These are phyloP conservation scores for Incurvaria masculella DNA, from an alignment of 2,888 invertebrate genomes.

Conservation along the genomic window DNA sequence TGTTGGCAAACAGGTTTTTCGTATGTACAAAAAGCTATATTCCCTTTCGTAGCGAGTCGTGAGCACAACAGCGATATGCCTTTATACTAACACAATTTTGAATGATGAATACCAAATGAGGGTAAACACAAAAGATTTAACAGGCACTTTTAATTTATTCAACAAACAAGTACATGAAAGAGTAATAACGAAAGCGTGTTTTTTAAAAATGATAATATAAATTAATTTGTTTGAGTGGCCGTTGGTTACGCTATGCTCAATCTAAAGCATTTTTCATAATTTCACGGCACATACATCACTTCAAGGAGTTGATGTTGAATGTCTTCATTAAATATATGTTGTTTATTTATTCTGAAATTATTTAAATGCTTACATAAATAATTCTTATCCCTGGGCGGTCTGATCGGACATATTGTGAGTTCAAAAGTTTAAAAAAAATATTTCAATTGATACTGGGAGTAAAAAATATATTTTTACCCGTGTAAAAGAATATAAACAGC, in stretches of 20 bases:
- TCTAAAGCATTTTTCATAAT: constrained; percentile 45
- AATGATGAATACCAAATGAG: constrained; percentile 57
- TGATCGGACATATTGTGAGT: too few relatives aligned
- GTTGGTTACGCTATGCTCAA: constrained; percentile 24
- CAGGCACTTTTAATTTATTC: constrained; percentile 55
- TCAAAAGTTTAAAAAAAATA: too few relatives aligned
- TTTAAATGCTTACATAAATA: too few relatives aligned
- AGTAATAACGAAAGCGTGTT: constrained; percentile 53
- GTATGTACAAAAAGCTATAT: constrained; percentile 36
- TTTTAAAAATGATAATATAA: constrained; percentile 55
- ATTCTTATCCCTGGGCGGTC: too few relatives aligned
- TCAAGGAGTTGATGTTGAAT: constrained; percentile 34
- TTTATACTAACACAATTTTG: constrained; percentile 53
- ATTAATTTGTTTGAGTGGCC: constrained; percentile 41
- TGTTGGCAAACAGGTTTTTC: constrained; percentile 51
- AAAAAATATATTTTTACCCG: too few relatives aligned
- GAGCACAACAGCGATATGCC: constrained; percentile 28
- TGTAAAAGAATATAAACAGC: too few relatives aligned
- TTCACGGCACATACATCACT: constrained; percentile 51
- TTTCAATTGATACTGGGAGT: too few relatives aligned
- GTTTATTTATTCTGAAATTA: too few relatives aligned
- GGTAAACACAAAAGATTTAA: constrained; percentile 53
- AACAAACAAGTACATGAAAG: constrained; percentile 52
- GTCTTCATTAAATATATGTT: constrained; percentile 44
- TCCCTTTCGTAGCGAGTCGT: constrained; percentile 36